A percentile compares a stretch with the other conserved stretches of the same genome.
These are phyloP conservation scores for Cyclina sinensis DNA, from an alignment of 1,140 invertebrate species.

Conservation along the genomic window DNA sequence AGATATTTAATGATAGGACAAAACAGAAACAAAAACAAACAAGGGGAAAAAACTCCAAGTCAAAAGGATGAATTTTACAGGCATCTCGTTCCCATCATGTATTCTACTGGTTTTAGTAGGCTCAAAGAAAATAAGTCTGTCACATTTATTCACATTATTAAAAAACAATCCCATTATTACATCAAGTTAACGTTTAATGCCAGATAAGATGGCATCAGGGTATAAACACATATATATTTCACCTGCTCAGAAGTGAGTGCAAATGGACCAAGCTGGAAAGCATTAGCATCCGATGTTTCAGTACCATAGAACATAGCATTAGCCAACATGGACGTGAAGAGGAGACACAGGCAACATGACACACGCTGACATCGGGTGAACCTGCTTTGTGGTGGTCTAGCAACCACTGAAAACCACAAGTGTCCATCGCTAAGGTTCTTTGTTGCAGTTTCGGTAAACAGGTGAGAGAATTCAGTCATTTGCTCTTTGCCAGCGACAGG, in stretches of 20 bases:
- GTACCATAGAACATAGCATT: slow-evolving; percentile 89
- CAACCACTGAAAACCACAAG: slow-evolving; percentile 89
- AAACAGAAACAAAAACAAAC: too few species aligned
- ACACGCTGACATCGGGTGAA: slow-evolving; percentile 88
- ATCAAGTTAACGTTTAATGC: too few species aligned
- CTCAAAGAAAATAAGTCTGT: too few species aligned
- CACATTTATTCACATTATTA: too few species aligned
- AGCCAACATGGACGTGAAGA: slow-evolving; percentile 88
- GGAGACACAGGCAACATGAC: slow-evolving; percentile 88
- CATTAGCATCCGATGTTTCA: slow-evolving; percentile 76
- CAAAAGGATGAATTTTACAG: too few species aligned
- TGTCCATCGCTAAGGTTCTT: slow-evolving; percentile 88
- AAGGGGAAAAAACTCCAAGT: too few species aligned
- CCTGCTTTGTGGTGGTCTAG: slow-evolving; percentile 87
- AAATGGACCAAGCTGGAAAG: slow-evolving; percentile 87
- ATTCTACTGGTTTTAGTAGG: too few species aligned
- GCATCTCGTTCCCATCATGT: too few species aligned
- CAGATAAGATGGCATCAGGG: too few species aligned
- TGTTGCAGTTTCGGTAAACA: slow-evolving; percentile 87
- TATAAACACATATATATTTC: too few species aligned
- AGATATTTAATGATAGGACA: too few species aligned
- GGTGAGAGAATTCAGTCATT: slow-evolving; percentile 87
- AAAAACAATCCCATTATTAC: too few species aligned
- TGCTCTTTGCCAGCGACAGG: slow-evolving; percentile 88
- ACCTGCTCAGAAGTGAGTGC: slow-evolving; percentile 87